Conservation (phyloP, 2,113 vertebrate genomes). For the Rhinolophus ferrumequinum region DNA sequence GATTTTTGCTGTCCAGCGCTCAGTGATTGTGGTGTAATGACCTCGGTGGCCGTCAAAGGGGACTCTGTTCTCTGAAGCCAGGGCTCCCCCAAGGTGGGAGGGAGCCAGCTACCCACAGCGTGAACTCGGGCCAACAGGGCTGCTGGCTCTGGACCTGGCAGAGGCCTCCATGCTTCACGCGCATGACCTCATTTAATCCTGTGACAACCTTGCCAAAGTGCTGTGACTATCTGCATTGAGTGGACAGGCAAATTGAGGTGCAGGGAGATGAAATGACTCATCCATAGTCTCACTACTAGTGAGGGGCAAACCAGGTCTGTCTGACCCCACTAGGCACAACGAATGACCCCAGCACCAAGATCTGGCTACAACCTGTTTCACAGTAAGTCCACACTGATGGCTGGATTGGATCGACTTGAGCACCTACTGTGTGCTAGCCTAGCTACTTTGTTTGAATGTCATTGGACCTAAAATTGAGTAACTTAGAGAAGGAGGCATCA, state of each 20-base stretch:
- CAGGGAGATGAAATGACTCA: background rate
- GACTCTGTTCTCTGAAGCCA: conserved; percentile 81
- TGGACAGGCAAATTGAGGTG: background rate
- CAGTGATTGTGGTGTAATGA: conserved; percentile 80
- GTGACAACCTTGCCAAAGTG: background rate
- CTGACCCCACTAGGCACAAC: background rate
- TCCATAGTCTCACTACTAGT: background rate
- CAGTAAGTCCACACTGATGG: background rate
- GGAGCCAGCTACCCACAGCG: background rate
- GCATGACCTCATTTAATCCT: conserved; percentile 8
- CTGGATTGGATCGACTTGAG: background rate
- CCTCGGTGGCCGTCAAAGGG: conserved; percentile 80
- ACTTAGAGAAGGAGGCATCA: background rate
- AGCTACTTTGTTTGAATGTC: background rate
- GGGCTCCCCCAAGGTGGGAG: background rate
- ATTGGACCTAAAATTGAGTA: background rate
- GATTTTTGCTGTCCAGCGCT: conserved; percentile 78
- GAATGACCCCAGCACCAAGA: background rate
- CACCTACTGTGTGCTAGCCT: background rate
- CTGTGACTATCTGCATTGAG: background rate
- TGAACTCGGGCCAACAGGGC: background rate
- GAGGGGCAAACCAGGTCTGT: background rate
- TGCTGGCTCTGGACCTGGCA: conserved; percentile 18
- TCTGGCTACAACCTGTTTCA: background rate
- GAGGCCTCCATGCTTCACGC: background rate